These are phyloP conservation scores for Hoplodrina ambigua DNA, from an alignment of 2,888 invertebrate genomes.

Conservation along the genomic window DNA sequence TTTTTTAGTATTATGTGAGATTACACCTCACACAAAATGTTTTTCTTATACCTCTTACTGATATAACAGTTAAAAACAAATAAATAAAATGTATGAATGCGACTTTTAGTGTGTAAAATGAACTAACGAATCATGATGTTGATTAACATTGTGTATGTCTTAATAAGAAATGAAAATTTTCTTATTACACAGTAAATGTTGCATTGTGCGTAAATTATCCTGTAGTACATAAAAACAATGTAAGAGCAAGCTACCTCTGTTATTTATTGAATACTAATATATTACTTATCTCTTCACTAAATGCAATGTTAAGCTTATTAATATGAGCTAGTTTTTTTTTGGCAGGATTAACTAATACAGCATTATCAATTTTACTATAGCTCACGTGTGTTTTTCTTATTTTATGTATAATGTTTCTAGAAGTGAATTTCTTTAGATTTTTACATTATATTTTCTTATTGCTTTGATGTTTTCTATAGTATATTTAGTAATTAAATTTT, in stretches of 20 bases:
- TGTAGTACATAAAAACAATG: conserved; percentile 13
- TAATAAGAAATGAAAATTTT: neutral
- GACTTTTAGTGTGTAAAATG: conserved; percentile 34
- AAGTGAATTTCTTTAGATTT: conserved; percentile 4
- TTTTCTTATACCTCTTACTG: conserved; percentile 24
- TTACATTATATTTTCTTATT: conserved; percentile 2
- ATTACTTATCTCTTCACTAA: conserved; percentile 29
- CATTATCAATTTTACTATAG: neutral
- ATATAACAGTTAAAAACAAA: conserved; percentile 8
- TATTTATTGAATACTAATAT: conserved; percentile 39
- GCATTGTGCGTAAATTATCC: conserved; percentile 7
- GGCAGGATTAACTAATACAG: too few species aligned
- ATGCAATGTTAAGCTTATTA: conserved; percentile 22
- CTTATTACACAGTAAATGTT: conserved; percentile 24
- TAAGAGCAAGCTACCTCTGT: conserved; percentile 17
- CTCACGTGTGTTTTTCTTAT: neutral
- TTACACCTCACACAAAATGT: conserved; percentile 37
- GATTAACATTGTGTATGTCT: neutral
- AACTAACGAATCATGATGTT: neutral
- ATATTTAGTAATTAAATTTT: conserved; percentile 18
- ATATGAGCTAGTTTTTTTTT: neutral
- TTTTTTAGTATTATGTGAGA: conserved; percentile 41
- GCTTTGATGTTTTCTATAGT: conserved; percentile 17
- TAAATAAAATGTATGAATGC: neutral
- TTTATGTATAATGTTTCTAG: neutral